Conservation (phyloP, 2,797 vertebrate genomes). For the Poeciliopsis infans region DNA sequence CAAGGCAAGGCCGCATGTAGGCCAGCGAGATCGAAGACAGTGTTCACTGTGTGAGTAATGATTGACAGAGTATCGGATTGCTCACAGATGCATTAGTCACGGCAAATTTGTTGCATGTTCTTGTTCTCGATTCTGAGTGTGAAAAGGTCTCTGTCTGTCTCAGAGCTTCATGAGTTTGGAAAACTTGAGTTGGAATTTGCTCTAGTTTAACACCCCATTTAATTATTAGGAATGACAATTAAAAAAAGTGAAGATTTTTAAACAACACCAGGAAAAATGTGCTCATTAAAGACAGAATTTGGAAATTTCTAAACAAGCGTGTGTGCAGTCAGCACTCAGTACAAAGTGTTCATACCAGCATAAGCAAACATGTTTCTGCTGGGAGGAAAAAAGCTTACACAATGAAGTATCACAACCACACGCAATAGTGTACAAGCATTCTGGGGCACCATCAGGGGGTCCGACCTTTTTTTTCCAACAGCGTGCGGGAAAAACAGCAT, state of each 20-base stretch:
- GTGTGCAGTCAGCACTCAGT: constrained; percentile 67
- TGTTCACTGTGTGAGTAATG: constrained; percentile 68
- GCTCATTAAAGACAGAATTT: constrained; percentile 52
- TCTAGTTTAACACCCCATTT: background rate
- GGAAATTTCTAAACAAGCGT: constrained; percentile 67
- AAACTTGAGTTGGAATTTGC: constrained; percentile 20
- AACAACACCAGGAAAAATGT: constrained; percentile 32
- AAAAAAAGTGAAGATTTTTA: constrained; percentile 7
- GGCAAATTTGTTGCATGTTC: constrained; percentile 66
- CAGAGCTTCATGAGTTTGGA: constrained; percentile 22
- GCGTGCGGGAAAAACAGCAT: constrained; percentile 49
- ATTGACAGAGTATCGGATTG: constrained; percentile 76
- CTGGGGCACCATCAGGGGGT: constrained; percentile 69
- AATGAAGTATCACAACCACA: constrained; percentile 71
- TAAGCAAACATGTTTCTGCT: constrained; percentile 80
- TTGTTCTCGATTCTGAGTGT: constrained; percentile 64
- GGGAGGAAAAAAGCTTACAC: constrained; percentile 70
- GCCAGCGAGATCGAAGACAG: constrained; percentile 46
- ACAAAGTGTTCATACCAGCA: constrained; percentile 81
- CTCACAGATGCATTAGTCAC: constrained; percentile 70
- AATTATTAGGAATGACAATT: background rate
- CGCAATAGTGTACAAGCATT: constrained; percentile 75
- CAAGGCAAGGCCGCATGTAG: constrained; percentile 26
- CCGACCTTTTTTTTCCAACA: constrained; percentile 52
- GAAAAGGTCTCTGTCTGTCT: constrained; percentile 57